phyloP scores from a whole-genome alignment of 2,113 vertebrate species.

The Mionectes macconnelli region DNA sequence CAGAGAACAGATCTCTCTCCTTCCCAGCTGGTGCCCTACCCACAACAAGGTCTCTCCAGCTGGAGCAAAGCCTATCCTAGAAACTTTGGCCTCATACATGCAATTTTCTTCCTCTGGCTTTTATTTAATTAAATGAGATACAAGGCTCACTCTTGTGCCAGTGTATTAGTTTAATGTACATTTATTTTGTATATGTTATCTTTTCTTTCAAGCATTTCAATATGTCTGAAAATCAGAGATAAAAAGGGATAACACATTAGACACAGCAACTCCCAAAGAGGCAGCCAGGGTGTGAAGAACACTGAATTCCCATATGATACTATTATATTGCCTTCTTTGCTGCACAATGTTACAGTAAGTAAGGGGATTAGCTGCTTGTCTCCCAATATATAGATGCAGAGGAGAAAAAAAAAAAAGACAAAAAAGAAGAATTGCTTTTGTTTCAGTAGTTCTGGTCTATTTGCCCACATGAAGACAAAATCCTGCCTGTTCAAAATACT shows the following conservation, averaged over 20 bases:
- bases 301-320: constrained; percentile 38
- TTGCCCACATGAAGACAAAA: background rate
- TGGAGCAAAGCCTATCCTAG: background rate
- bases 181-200: constrained; percentile 54
- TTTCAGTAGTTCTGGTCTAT: background rate
- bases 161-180: background rate
- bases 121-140: background rate
- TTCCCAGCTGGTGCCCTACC: constrained; percentile 18
- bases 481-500: background rate
- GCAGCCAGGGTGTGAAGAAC: constrained; percentile 25
- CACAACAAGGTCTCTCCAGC: constrained; percentile 7
- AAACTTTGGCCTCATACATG: background rate
- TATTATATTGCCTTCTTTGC: constrained; percentile 60
- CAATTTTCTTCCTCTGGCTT: background rate
- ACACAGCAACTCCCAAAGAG: constrained; percentile 10
- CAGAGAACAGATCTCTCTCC: background rate
- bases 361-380: constrained; percentile 56
- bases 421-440: background rate
- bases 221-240: constrained; percentile 46
- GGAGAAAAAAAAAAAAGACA: background rate
- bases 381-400: constrained; percentile 11
- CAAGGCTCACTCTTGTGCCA: background rate
- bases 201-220: constrained; percentile 31
- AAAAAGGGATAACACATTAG: constrained; percentile 39
- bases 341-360: constrained; percentile 28